These are phyloP conservation scores for Trichoplax adhaerens DNA, from an alignment of 37 sponge, comb jelly and placozoan genomes.

Conservation along the genomic window DNA sequence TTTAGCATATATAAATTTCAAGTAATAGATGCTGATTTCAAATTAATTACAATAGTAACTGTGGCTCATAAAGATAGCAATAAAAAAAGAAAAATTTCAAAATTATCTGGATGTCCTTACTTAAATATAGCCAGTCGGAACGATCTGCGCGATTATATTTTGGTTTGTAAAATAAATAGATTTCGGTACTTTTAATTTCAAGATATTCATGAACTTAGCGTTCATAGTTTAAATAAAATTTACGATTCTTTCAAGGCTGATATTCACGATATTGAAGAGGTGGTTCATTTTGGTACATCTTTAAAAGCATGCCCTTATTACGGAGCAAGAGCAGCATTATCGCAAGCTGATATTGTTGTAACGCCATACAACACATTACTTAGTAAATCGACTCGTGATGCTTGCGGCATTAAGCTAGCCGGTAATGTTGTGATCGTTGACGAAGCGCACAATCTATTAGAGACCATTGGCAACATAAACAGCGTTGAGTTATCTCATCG, in stretches of 20 bases:
- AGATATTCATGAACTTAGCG: too few species aligned
- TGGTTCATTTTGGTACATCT: constrained; percentile 47
- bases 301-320: constrained; percentile 88
- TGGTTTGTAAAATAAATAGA: too few species aligned
- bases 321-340: constrained; percentile 51
- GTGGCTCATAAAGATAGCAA: too few species aligned
- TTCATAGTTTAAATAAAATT: too few species aligned
- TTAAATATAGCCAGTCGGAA: too few species aligned
- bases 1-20: too few species aligned
- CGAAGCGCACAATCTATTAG: constrained; percentile 97
- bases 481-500: constrained; percentile 36
- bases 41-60: too few species aligned
- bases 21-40: too few species aligned
- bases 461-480: constrained; percentile 72
- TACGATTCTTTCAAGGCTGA: constrained; percentile 18
- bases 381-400: constrained; percentile 55
- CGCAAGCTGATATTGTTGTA: constrained; percentile 81
- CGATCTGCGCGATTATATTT: too few species aligned
- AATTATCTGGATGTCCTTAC: too few species aligned
- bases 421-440: constrained; percentile 91
- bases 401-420: constrained; percentile 60
- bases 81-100: too few species aligned
- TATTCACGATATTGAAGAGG: constrained; percentile 83
- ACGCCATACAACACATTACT: constrained; percentile 89
- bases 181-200: too few species aligned